Evolutionary conservation across 2,888 invertebrate species (phyloP).

Genomic region (Chrysina gloriosa): DNA sequence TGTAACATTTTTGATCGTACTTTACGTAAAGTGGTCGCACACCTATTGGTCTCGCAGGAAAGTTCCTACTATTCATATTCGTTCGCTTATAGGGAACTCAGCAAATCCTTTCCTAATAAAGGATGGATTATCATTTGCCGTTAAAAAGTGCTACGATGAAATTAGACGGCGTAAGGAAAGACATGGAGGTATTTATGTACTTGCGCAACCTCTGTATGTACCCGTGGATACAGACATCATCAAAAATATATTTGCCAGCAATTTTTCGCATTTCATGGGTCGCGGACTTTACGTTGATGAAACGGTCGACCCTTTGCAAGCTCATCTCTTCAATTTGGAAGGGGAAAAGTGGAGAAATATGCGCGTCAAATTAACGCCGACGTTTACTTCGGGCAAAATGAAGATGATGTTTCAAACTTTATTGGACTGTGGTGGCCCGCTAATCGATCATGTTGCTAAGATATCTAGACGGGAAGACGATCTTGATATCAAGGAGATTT

Average conservation of each 20-base stretch:
- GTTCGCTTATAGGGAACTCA: not conserved
- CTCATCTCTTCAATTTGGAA: constrained; percentile 45
- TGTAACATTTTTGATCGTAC: not conserved
- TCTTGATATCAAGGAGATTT: constrained; percentile 64
- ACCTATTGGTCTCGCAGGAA: not conserved
- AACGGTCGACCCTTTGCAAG: constrained; percentile 58
- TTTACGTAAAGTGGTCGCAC: not conserved
- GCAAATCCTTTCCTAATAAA: not conserved
- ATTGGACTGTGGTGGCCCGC: constrained; percentile 22
- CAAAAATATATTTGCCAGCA: constrained; percentile 55
- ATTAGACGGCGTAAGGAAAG: constrained; percentile 1
- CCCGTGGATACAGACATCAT: constrained; percentile 24
- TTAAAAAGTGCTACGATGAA: not conserved
- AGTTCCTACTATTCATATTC: not conserved
- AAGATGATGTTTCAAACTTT: constrained; percentile 50
- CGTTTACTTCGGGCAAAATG: constrained; percentile 50
- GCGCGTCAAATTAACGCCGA: constrained; percentile 47
- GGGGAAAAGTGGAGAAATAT: constrained; percentile 48
- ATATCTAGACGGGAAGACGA: constrained; percentile 33
- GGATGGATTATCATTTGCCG: not conserved
- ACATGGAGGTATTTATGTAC: constrained; percentile 17
- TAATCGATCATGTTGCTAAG: constrained; percentile 7
- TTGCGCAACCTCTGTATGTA: constrained; percentile 4
- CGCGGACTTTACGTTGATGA: constrained; percentile 66
- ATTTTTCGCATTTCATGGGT: constrained; percentile 51